Percentiles rank a stretch among this genome's conserved stretches.
Conservation (phyloP, 2,113 vertebrate genomes). For the Stegostoma tigrinum region DNA sequence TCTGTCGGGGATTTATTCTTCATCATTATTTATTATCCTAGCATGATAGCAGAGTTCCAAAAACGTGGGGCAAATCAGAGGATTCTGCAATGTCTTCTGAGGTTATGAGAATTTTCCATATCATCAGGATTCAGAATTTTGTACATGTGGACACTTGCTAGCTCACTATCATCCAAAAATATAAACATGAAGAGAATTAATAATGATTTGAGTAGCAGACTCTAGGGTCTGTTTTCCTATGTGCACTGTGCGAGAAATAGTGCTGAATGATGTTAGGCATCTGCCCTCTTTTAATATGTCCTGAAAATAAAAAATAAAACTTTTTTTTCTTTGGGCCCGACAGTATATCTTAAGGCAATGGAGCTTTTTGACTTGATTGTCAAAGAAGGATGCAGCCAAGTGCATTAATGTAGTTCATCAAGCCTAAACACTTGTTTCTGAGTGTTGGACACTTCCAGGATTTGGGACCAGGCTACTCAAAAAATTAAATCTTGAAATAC, state of each 20-base stretch:
- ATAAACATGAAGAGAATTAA: background rate
- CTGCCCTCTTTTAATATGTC: background rate
- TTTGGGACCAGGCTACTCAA: background rate
- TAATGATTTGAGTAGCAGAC: background rate
- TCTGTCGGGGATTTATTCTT: background rate
- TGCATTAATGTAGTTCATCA: background rate
- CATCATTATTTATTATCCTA: background rate
- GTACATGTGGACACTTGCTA: background rate
- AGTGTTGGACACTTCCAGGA: background rate
- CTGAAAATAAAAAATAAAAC: background rate
- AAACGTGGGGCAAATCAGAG: background rate
- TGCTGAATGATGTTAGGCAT: background rate
- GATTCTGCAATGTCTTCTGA: background rate
- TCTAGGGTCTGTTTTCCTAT: background rate
- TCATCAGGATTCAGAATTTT: background rate
- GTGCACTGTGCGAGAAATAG: background rate
- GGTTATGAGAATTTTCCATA: background rate
- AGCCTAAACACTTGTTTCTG: background rate
- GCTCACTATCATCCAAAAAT: background rate
- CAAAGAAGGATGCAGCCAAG: background rate
- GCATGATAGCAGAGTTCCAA: background rate
- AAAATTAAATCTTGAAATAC: background rate
- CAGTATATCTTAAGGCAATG: background rate
- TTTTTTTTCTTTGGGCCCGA: background rate
- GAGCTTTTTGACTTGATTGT: background rate